Evolutionary conservation across 2,797 vertebrate species (phyloP), one percentile per base, ranked within the genome.

Genomic region (Acropternis orthonyx): DNA sequence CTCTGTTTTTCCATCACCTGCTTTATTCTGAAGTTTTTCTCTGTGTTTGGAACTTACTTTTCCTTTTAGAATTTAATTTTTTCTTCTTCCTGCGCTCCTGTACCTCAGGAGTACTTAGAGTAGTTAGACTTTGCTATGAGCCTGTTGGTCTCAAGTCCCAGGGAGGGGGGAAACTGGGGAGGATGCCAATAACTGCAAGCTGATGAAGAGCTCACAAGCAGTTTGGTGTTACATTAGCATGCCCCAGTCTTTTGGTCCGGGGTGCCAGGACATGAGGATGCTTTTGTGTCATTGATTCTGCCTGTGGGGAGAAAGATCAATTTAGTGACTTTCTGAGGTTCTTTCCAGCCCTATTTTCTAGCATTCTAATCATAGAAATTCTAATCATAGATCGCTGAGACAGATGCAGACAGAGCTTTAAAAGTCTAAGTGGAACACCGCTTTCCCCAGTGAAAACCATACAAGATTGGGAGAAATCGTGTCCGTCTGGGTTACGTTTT

Each of bases 1-100:
- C 73, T 43, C 61, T 73, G 84, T 81, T 95, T 74, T 85, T 32
- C 59, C 62, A 59, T 95, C 94, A 63, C 73, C 75, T 80, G 8
- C 84, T 89, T 88, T 66, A 32, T 84, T 30, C 63, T 85, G 79
- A 93, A 95, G 61, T 56, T 85, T 65, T 80, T n/a, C n/a, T 56
- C 39, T 80, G 36, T 23, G 0, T 69, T 72, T 54, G 49, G 48
- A 62, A 21, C 10, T 14, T 41, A n/a, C n/a, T 54, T 74, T 62
- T 14, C 32, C 36, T 41, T 74, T 52, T 26, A 55, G 32, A 48
- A 44, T 79, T 48, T 6, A 36, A 43, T 16, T 34, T 52, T 36
- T 66, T 51, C 46, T 56, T 69, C 16, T 37, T 82, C 32, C 48
- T n/a, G 22, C 6, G 12, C 9, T 74, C 56, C 48, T 36, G 48